Evolutionary conservation across 2,113 vertebrate genomes (phyloP), one percentile per base, ranked within the genome.

Genomic region (Ceyx margarethae): DNA sequence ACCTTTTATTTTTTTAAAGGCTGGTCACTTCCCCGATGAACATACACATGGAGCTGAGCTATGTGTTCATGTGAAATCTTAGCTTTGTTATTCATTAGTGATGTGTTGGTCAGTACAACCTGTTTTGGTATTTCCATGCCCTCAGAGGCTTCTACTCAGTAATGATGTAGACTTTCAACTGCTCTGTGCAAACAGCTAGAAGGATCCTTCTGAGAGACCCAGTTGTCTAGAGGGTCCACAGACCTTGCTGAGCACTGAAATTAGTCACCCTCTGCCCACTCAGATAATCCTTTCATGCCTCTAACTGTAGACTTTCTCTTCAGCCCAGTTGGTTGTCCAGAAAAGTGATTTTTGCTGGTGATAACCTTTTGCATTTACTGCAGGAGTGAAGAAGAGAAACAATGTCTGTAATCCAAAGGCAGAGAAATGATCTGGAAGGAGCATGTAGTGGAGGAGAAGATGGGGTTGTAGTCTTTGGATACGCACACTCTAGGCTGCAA

Each of bases 201-300:
- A n/a, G 23, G 29, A 3, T 54, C 23, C 25, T 29, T 62, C 23
- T 46, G 11, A 58, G 31, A 60, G 1, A 9, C 13, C 21, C 5
- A 0, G 31, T 42, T 33, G 25, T 29, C 1, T 11, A 22, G 57
- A 53, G 23, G 15, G 4, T 80, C 33, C 82, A 48, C 45, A 75
- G 43, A 54, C 35, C 13, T 79, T 5, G 2, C 4, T 0, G 1
- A 29, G 4, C 23, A 20, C 18, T 31, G 20, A 17, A 2, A 9
- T 4, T 1, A 2, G 28, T 22, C 19, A 22, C 19, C 28, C 15
- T 2, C 15, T 35, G 20, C 28, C 20, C 6, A 2, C 18, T 33
- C 25, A 50, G 35, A 11, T 28, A 9, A 45, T 28, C 28, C 8
- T 62, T 57, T 67, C 11, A 9, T 50, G 46, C 15, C 58, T 71